Percentiles rank a stretch among this genome's conserved stretches.
Conservation (phyloP, 2,888 invertebrate genomes). For the Zygogramma bicolorata region DNA sequence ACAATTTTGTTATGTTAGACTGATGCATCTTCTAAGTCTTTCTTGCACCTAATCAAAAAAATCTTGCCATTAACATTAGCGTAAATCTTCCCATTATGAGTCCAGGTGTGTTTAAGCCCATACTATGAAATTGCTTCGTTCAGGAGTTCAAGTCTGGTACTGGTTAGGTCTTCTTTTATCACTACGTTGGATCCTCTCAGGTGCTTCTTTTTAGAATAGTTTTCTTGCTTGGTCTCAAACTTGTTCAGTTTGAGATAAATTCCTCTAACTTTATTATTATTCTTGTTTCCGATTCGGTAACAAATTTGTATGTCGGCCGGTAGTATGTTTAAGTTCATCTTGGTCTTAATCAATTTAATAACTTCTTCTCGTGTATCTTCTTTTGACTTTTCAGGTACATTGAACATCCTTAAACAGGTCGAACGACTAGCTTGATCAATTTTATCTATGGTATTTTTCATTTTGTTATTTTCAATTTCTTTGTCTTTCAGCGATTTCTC, state of each 20-base stretch:
- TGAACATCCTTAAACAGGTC: conserved; percentile 6
- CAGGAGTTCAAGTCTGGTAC: neutral
- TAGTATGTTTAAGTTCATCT: conserved; percentile 4
- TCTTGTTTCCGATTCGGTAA: conserved; percentile 3
- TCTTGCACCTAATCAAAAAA: neutral
- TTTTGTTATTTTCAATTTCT: conserved; percentile 8
- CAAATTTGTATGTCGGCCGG: conserved; percentile 2
- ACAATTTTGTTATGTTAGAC: neutral
- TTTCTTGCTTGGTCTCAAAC: too few species aligned
- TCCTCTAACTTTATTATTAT: neutral
- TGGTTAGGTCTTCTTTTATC: neutral
- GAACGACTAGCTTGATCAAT: conserved; percentile 8
- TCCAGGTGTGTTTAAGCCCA: neutral
- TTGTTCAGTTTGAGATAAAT: too few species aligned
- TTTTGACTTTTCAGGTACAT: conserved; percentile 2
- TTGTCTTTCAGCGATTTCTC: neutral
- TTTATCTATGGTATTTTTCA: neutral
- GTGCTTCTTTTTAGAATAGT: conserved; percentile 1
- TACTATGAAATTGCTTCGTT: conserved; percentile 3
- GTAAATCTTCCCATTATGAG: neutral
- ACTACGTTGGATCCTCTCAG: conserved; percentile 3
- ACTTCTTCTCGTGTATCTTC: conserved; percentile 16
- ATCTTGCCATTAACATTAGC: conserved; percentile 6
- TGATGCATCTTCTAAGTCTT: neutral
- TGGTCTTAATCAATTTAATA: conserved; percentile 3